Base-by-base conservation (phyloP, 2,888 invertebrate genomes). In the Entomobrya multifasciata region DNA sequence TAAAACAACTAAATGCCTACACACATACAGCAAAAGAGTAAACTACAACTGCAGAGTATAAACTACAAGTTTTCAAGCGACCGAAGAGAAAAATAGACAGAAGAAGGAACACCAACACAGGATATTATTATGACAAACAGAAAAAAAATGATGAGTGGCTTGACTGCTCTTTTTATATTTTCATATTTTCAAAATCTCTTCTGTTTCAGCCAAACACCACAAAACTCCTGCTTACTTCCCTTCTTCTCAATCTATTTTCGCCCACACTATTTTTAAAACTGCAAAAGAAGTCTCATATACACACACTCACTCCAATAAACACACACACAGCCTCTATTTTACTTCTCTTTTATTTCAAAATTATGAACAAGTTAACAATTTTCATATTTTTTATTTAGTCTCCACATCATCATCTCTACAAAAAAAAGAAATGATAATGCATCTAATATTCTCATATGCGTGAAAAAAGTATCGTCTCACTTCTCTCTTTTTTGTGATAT, bases 61-160 rank as follows among this genome's bases (percentile, higher is more conserved):
- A 36, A 6, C 3, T n/a, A 70, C 44, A 70, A 22, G 36, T 36
- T 1, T 15, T 25, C 25, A 62, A 8, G 25, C 44, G 8, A 57
- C 22, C 2, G 20, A 62, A 11, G 65, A 65, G 10, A 27, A 72
- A 72, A 52, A 15, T 47, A 49, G 72, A 72, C 27, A 72, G 72
- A 72, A 36, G 36, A 27, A 74, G 82, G 55, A 86, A 74, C 82
- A 74, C 83, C 49, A 49, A 52, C 72, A 74, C 83, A 77, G 72
- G 82, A 84, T 84, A 84, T 84, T 87, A 87, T 87, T 82, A 87
- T 83, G 83, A 87, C 78, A 82, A 83, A 83, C 78, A 79, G 74
- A 87, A 72, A 49, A 72, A 82, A 82, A 78, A 87, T 87, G 87
- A 87, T 65, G 87, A 82, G 82, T 87, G 79, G 84, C 84, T 77